Evolutionary conservation across 2,888 invertebrate species (phyloP).

Genomic region (Criorhina ranunculi): DNA sequence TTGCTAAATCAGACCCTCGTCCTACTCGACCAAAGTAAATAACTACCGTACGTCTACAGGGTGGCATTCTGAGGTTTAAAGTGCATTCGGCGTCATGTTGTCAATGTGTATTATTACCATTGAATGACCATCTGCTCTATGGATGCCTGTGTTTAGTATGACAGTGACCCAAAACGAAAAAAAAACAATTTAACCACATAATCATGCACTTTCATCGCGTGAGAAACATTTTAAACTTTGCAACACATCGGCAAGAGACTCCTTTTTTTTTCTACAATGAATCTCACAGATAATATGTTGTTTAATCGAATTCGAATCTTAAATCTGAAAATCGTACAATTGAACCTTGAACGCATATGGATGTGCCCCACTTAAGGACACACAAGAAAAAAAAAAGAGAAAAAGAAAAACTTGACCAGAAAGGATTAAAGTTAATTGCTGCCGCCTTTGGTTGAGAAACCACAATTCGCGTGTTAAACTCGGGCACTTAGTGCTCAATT

Average conservation of each 20-base stretch:
- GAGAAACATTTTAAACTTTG: slow-evolving; percentile 36
- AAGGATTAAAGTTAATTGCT: slow-evolving; percentile 46
- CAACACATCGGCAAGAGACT: not conserved
- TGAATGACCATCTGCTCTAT: slow-evolving; percentile 53
- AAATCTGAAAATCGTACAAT: slow-evolving; percentile 30
- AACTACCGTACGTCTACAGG: slow-evolving; percentile 53
- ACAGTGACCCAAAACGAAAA: slow-evolving; percentile 13
- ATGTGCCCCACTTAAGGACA: slow-evolving; percentile 24
- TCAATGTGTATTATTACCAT: slow-evolving; percentile 21
- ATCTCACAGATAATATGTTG: slow-evolving; percentile 6
- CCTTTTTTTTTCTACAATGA: not conserved
- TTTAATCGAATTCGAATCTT: slow-evolving; percentile 47
- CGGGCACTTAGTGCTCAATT: slow-evolving; percentile 66
- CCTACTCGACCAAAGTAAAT: slow-evolving; percentile 32
- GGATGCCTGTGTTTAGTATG: slow-evolving; percentile 28
- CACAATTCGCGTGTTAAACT: slow-evolving; percentile 58
- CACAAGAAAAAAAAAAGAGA: not conserved
- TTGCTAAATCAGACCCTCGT: slow-evolving; percentile 1
- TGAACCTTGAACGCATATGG: slow-evolving; percentile 69
- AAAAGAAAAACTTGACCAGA: slow-evolving; percentile 7
- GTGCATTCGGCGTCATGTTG: slow-evolving; percentile 60
- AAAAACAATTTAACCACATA: slow-evolving; percentile 19
- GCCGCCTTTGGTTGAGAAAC: slow-evolving; percentile 26
- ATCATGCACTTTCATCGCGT: slow-evolving; percentile 49
- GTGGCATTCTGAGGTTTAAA: slow-evolving; percentile 41